Percentiles rank a stretch among this genome's conserved stretches.
Conservation (phyloP, 2,797 vertebrate genomes). For the Tolypeutes matacus region DNA sequence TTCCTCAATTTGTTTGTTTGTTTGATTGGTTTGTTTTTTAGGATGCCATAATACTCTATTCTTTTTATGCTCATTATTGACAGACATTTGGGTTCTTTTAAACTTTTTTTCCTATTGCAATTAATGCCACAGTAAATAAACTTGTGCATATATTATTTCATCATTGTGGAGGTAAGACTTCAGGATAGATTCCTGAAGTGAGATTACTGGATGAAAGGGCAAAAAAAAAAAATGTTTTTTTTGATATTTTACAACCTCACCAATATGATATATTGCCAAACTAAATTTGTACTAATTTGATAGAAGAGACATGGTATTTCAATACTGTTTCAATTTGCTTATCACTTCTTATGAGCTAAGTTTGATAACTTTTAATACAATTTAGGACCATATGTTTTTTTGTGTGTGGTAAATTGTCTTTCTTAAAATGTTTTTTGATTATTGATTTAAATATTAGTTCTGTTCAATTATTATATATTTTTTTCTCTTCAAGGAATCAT, state of each 20-base stretch:
- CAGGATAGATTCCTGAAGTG: neutral
- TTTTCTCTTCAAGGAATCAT: neutral
- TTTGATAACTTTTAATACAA: neutral
- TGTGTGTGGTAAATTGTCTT: neutral
- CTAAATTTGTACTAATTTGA: neutral
- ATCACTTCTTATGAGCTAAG: neutral
- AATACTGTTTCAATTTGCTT: neutral
- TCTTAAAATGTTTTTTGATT: neutral
- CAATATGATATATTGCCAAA: neutral
- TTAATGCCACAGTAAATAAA: neutral
- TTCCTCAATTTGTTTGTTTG: neutral
- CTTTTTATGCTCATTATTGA: neutral
- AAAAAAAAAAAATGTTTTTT: neutral
- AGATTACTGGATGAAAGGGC: neutral
- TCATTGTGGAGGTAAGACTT: neutral
- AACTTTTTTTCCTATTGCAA: neutral
- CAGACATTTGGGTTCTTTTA: neutral
- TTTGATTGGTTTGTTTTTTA: neutral
- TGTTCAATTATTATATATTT: neutral
- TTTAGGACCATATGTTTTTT: neutral
- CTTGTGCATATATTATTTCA: neutral
- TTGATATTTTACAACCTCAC: neutral
- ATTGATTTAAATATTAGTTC: neutral
- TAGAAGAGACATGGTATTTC: neutral
- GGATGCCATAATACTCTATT: neutral